phyloP scores from a whole-genome alignment of 1,140 invertebrate species.

The Ceratosolen fusciceps region DNA sequence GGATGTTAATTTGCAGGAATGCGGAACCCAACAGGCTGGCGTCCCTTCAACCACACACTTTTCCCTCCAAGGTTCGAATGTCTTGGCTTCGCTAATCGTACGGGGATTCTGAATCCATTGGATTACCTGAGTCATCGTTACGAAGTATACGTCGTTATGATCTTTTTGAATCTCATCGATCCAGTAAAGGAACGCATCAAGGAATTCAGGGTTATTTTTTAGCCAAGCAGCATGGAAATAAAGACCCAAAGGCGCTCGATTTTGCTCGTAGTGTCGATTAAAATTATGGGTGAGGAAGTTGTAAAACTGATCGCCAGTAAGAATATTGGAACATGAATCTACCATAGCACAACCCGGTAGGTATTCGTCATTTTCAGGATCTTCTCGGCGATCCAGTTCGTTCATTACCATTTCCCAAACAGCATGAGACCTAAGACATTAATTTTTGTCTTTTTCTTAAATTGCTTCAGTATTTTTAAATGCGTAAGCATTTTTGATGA shows the following conservation, averaged over 20 bases:
- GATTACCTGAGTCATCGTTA: conserved; percentile 97
- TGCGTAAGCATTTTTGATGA: no score
- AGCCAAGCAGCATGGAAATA: conserved; percentile 98
- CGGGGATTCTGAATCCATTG: conserved; percentile 96
- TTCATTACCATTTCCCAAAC: conserved; percentile 99
- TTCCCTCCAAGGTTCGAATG: conserved; percentile 94
- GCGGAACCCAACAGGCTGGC: conserved; percentile 88
- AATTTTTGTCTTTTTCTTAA: background rate
- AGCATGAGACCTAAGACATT: conserved; percentile 76
- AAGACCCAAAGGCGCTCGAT: conserved; percentile 91
- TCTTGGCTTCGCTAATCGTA: conserved; percentile 87
- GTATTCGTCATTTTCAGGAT: conserved; percentile 92
- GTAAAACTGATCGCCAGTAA: conserved; percentile 94
- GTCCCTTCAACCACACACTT: conserved; percentile 87
- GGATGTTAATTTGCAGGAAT: conserved; percentile 90
- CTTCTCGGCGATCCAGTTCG: conserved; percentile 92
- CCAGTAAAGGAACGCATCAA: conserved; percentile 95
- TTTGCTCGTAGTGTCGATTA: conserved; percentile 94
- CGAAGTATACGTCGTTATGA: conserved; percentile 95
- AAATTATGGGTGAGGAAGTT: conserved; percentile 97
- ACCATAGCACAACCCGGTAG: conserved; percentile 96
- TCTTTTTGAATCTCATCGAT: conserved; percentile 91
- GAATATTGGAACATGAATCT: conserved; percentile 94
- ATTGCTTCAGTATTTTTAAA: no score
- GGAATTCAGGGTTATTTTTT: conserved; percentile 93